Evolutionary conservation across 2,113 vertebrate genomes (phyloP).

Genomic region (Haplochromis vanheusdeni): DNA sequence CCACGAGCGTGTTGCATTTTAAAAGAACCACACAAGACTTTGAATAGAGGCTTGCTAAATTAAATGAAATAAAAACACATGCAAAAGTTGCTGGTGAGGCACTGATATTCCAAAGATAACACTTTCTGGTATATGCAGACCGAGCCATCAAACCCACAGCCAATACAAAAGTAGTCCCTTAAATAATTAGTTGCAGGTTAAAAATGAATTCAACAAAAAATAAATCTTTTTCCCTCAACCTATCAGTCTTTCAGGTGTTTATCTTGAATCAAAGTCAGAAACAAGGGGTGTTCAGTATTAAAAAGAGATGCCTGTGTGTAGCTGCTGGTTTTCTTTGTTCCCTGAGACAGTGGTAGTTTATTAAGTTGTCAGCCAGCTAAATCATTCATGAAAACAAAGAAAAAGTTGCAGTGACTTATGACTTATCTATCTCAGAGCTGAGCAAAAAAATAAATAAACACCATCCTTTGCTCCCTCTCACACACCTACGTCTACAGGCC

Average conservation of each 20-base stretch:
- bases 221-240: not conserved
- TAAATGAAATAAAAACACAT: not conserved
- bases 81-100: not conserved
- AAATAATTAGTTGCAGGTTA: not conserved
- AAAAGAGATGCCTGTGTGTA: not conserved
- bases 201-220: not conserved
- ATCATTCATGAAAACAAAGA: conserved; percentile 37
- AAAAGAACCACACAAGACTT: not conserved
- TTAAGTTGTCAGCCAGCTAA: conserved; percentile 9
- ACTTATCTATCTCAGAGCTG: not conserved
- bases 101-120: not conserved
- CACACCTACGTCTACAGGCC: not conserved
- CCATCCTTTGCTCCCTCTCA: not conserved
- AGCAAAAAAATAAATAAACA: not conserved
- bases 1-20: too few species aligned
- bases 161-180: not conserved
- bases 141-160: not conserved
- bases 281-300: not conserved
- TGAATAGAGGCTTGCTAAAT: not conserved
- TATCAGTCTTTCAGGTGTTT: not conserved
- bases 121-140: not conserved
- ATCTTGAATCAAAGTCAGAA: not conserved
- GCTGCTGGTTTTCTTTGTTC: not conserved
- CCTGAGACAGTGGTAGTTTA: not conserved
- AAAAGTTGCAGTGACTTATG: conserved; percentile 25